phyloP scores from a whole-genome alignment of 64 coral and sea anemone species.

The Montipora capricornis region DNA sequence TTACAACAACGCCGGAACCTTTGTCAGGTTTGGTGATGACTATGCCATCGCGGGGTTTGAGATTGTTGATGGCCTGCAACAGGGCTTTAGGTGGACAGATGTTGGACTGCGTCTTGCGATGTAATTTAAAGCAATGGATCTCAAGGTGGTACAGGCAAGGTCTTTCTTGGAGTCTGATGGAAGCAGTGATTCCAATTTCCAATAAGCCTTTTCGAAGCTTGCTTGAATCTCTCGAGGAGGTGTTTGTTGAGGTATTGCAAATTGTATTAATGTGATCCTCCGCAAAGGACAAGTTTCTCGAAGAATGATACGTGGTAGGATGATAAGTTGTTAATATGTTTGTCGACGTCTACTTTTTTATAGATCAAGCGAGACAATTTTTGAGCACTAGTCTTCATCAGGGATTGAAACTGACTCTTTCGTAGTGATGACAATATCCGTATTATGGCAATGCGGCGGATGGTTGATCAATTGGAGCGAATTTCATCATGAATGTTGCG shows the following conservation, averaged over 20 bases:
- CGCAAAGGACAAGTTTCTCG: too few relatives aligned
- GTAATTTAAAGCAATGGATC: constrained; percentile 52
- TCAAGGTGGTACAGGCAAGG: constrained; percentile 32
- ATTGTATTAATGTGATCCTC: too few relatives aligned
- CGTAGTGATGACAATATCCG: too few relatives aligned
- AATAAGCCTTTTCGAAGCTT: constrained; percentile 48
- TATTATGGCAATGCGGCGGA: neutral
- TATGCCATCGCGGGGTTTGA: neutral
- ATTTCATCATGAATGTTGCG: too few relatives aligned
- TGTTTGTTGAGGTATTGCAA: too few relatives aligned
- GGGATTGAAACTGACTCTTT: neutral
- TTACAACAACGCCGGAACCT: neutral
- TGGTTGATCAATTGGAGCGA: too few relatives aligned
- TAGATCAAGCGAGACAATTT: constrained; percentile 4
- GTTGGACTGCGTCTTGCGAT: constrained; percentile 8
- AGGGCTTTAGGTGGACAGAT: constrained; percentile 24
- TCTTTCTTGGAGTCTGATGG: constrained; percentile 34
- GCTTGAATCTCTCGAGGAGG: neutral
- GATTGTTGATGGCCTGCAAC: neutral
- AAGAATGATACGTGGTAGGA: constrained; percentile 3
- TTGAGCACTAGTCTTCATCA: neutral
- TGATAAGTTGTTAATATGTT: constrained; percentile 43
- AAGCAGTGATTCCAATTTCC: constrained; percentile 31
- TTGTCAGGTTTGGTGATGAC: neutral
- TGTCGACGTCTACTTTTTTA: constrained; percentile 47